Evolutionary conservation across 2,797 vertebrate species (phyloP).

Genomic region (Triplophysa yarkandensis): DNA sequence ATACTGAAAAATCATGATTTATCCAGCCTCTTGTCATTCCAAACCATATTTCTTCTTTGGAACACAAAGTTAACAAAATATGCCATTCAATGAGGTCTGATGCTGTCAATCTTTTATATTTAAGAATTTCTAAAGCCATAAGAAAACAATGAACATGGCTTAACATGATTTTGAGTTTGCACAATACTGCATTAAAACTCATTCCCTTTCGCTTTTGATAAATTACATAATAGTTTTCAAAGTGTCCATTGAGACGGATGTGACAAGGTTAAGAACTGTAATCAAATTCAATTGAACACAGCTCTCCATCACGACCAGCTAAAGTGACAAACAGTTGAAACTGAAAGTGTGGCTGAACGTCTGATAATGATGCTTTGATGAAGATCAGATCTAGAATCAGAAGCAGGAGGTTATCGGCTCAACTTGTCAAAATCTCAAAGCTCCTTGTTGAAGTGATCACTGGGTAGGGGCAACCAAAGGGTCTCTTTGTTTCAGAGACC

Average conservation of each 20-base stretch:
- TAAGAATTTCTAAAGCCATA: too few relatives aligned
- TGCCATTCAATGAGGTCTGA: too few relatives aligned
- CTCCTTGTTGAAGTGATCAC: slow-evolving; percentile 25
- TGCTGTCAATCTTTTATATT: too few relatives aligned
- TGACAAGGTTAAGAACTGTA: background rate
- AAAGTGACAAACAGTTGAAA: slow-evolving; percentile 51
- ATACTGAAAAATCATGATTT: too few relatives aligned
- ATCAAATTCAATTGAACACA: slow-evolving; percentile 19
- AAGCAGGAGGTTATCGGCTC: slow-evolving; percentile 64
- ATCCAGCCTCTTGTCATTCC: too few relatives aligned
- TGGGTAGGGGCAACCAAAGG: slow-evolving; percentile 73
- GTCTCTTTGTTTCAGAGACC: slow-evolving; percentile 66
- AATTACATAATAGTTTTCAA: too few relatives aligned
- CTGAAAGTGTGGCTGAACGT: slow-evolving; percentile 37
- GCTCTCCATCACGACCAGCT: slow-evolving; percentile 46
- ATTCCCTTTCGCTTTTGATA: background rate
- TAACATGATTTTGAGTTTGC: background rate
- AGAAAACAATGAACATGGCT: too few relatives aligned
- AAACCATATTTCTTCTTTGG: too few relatives aligned
- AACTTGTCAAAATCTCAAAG: slow-evolving; percentile 47
- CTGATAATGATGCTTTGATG: slow-evolving; percentile 63
- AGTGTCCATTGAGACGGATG: background rate
- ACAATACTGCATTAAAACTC: background rate
- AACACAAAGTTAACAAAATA: too few relatives aligned
- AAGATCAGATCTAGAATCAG: slow-evolving; percentile 61